These are phyloP conservation scores for Sesamia inferens DNA, from an alignment of 2,888 invertebrate species.

Conservation along the genomic window DNA sequence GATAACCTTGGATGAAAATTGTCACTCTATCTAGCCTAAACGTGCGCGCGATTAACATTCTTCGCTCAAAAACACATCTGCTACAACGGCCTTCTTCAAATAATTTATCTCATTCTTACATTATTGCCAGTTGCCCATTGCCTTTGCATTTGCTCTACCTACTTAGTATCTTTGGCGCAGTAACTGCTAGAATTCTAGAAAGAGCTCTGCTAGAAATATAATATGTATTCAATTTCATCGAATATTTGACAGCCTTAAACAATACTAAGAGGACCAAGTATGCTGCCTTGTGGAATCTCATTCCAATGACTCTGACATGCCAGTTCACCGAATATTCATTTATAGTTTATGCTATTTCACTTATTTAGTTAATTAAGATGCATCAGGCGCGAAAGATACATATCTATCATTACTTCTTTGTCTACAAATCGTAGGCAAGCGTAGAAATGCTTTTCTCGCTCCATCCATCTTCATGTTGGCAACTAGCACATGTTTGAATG, in stretches of 20 bases:
- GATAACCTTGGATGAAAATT: background rate
- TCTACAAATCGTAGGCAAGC: slow-evolving; percentile 21
- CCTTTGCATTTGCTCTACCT: no score
- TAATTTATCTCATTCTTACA: background rate
- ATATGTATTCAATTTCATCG: background rate
- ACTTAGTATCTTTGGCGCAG: background rate
- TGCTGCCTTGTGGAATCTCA: slow-evolving; percentile 19
- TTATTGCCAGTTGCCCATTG: no score
- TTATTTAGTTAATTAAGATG: slow-evolving; percentile 23
- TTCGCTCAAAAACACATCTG: background rate
- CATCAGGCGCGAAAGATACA: slow-evolving; percentile 3
- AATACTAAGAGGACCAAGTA: slow-evolving; percentile 6
- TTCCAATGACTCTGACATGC: background rate
- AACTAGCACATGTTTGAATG: slow-evolving; percentile 24
- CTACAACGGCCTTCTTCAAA: no score
- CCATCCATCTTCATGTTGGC: slow-evolving; percentile 55
- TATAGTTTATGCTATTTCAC: background rate
- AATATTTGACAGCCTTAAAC: background rate
- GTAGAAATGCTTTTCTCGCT: slow-evolving; percentile 33
- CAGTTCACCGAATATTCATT: background rate
- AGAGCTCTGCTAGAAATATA: no score
- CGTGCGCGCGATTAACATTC: background rate
- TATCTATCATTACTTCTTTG: slow-evolving; percentile 38
- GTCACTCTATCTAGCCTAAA: background rate
- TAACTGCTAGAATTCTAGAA: background rate